phyloP scores from a whole-genome alignment of 2,113 vertebrate genomes.

The Trochalopteron elliotii region DNA sequence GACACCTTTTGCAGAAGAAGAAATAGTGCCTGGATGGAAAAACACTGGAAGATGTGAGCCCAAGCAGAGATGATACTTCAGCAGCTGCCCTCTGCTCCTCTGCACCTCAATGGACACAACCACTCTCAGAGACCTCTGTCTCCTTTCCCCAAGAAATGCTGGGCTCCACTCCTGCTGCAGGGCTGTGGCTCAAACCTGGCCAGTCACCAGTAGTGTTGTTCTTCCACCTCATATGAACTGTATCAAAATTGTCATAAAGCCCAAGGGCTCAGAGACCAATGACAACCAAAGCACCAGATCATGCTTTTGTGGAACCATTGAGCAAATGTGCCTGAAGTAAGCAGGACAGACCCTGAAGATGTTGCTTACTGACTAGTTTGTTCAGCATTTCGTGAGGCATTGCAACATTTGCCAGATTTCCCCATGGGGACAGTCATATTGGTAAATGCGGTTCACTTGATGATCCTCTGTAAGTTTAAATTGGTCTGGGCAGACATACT shows the following conservation, averaged over 20 bases:
- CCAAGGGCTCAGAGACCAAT: background rate
- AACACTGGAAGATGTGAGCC: background rate
- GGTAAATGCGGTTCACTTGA: background rate
- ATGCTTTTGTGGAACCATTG: background rate
- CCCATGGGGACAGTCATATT: background rate
- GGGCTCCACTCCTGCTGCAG: background rate
- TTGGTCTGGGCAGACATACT: background rate
- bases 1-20: conserved; percentile 5
- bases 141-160: background rate
- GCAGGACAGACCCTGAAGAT: background rate
- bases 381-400: background rate
- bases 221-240: background rate
- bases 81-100: background rate
- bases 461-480: background rate
- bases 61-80: background rate
- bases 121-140: background rate
- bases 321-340: background rate
- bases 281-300: background rate
- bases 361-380: background rate
- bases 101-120: background rate
- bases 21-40: background rate
- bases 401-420: background rate
- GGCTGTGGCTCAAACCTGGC: background rate
- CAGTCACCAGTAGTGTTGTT: background rate
- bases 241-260: background rate